Evolutionary conservation across 2,888 invertebrate genomes (phyloP).

Genomic region (Lymantria dispar): DNA sequence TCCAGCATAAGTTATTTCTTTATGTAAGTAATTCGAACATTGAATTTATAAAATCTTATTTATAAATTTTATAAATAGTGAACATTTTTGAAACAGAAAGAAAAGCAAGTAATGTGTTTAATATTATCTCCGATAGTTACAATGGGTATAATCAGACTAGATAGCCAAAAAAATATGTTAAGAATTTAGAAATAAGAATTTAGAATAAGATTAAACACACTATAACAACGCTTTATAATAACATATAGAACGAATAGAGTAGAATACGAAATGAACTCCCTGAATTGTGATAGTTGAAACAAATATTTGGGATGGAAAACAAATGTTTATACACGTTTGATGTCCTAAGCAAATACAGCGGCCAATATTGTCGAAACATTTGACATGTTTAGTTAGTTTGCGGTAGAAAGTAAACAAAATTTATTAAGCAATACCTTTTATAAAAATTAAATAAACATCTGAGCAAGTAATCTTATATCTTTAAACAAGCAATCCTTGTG

Average conservation of each 20-base stretch:
- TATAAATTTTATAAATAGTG: too few relatives aligned
- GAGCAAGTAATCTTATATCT: neutral
- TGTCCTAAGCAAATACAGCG: neutral
- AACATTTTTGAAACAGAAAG: too few relatives aligned
- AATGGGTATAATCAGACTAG: too few relatives aligned
- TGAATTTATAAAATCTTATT: too few relatives aligned
- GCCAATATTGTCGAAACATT: neutral
- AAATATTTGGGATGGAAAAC: neutral
- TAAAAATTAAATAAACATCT: neutral
- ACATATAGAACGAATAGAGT: neutral
- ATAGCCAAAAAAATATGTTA: too few relatives aligned
- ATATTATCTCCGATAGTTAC: too few relatives aligned
- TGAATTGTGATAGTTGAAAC: neutral
- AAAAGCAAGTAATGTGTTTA: too few relatives aligned
- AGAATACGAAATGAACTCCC: neutral
- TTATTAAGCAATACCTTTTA: neutral
- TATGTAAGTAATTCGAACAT: too few relatives aligned
- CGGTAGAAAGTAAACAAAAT: neutral
- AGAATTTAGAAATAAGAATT: too few relatives aligned
- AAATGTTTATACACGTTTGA: neutral
- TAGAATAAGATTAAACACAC: too few relatives aligned
- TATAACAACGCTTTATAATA: neutral
- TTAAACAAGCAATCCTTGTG: too few relatives aligned
- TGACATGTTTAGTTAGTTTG: neutral
- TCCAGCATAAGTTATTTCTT: too few relatives aligned